phyloP scores from a whole-genome alignment of 2,113 vertebrate species.

The Microcebus jonahi region DNA sequence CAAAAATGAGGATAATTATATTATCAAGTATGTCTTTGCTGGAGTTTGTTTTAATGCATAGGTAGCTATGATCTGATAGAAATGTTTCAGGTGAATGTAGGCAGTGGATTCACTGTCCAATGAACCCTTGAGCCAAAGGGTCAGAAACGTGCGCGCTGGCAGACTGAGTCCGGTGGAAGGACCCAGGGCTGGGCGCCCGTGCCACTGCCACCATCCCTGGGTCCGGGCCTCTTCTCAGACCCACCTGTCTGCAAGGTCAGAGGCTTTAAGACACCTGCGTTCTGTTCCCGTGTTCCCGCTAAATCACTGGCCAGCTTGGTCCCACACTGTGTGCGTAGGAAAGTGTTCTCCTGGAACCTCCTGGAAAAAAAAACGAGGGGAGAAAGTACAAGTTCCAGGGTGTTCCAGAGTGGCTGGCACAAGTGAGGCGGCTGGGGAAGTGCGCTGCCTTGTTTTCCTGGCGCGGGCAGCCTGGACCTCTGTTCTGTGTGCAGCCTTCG shows the following conservation, averaged over 20 bases:
- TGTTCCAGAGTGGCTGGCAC: not conserved
- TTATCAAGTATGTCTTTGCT: not conserved
- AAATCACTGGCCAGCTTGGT: not conserved
- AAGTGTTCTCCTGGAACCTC: not conserved
- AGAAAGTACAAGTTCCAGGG: not conserved
- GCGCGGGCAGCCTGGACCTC: accelerated
- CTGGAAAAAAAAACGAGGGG: no score
- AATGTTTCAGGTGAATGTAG: not conserved
- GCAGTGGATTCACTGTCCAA: not conserved
- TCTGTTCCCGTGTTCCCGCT: not conserved
- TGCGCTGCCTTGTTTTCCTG: accelerated
- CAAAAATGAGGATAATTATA: accelerated
- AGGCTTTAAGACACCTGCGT: not conserved
- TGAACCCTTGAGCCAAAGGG: not conserved
- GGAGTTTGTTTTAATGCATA: accelerated
- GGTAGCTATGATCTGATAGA: not conserved
- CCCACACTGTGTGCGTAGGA: not conserved
- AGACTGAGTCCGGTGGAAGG: not conserved
- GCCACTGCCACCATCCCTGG: not conserved
- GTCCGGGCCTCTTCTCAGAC: not conserved
- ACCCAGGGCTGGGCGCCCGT: no score
- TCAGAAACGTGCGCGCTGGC: not conserved
- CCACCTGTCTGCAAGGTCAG: not conserved
- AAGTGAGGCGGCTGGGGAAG: accelerated
- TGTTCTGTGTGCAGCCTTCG: conserved; percentile 69